A percentile compares a stretch with the other conserved stretches of the same genome.
Evolutionary conservation across 2,888 invertebrate genomes (phyloP).

Genomic region (Pristionchus japonicus): DNA sequence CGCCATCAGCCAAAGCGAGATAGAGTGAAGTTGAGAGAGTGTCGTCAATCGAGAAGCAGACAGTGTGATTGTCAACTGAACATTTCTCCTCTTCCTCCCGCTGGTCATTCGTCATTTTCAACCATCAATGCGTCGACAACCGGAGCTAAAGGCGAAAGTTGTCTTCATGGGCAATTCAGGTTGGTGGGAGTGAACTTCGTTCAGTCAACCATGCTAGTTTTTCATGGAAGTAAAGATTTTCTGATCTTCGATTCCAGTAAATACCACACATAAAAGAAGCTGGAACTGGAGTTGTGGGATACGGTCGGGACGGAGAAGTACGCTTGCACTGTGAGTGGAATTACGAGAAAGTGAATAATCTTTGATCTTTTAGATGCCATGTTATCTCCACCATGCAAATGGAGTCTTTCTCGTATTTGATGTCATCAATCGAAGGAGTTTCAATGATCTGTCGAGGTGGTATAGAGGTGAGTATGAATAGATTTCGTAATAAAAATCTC

Average conservation of each 20-base stretch:
- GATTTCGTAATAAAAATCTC: not conserved
- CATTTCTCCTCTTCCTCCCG: too few relatives aligned
- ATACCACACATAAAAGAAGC: not conserved
- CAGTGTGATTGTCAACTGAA: too few relatives aligned
- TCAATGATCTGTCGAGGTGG: not conserved
- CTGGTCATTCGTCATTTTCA: too few relatives aligned
- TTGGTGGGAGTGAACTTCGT: not conserved
- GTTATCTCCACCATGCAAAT: not conserved
- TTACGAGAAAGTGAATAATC: not conserved
- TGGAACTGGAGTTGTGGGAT: not conserved
- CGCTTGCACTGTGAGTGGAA: not conserved
- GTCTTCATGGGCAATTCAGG: not conserved
- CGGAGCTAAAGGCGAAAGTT: not conserved
- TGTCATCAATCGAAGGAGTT: not conserved
- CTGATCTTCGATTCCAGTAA: not conserved
- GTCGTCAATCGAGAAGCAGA: too few relatives aligned
- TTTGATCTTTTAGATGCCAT: not conserved
- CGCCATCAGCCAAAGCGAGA: too few relatives aligned
- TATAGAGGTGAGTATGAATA: not conserved
- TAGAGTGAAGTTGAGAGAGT: too few relatives aligned
- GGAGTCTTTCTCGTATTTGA: not conserved
- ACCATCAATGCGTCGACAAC: not conserved
- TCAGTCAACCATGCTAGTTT: not conserved
- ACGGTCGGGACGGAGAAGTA: not conserved
- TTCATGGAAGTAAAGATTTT: not conserved